These are phyloP conservation scores for Paracanthobrama guichenoti DNA, from an alignment of 2,113 vertebrate genomes.

Conservation along the genomic window DNA sequence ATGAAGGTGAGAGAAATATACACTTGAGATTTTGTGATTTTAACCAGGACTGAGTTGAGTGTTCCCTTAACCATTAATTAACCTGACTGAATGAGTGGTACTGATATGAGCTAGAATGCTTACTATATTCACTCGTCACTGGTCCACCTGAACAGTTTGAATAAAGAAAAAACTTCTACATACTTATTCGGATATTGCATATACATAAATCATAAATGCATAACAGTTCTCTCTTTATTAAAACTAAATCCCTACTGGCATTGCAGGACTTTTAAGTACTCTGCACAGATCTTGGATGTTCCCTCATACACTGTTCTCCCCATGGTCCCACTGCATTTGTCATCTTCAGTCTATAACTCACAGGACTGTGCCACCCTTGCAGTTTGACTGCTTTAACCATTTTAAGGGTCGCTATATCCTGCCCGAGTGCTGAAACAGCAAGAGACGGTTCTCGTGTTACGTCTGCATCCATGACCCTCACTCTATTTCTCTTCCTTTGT, in stretches of 20 bases:
- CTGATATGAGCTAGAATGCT: background rate
- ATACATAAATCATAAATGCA: slow-evolving; percentile 3
- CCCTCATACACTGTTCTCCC: slow-evolving; percentile 36
- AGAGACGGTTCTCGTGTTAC: slow-evolving; percentile 64
- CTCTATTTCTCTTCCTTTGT: background rate
- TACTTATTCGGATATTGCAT: background rate
- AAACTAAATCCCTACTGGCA: background rate
- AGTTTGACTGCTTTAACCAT: slow-evolving; percentile 63
- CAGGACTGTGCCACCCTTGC: slow-evolving; percentile 59
- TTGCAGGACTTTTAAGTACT: slow-evolving; percentile 20
- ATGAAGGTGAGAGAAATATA: background rate
- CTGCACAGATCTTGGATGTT: slow-evolving; percentile 13
- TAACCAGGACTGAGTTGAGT: slow-evolving; percentile 6
- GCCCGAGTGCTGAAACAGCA: slow-evolving; percentile 67
- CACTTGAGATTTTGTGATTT: slow-evolving; percentile 4
- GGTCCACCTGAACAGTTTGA: background rate
- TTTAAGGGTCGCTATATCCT: slow-evolving; percentile 45
- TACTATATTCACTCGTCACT: background rate
- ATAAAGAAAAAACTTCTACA: background rate
- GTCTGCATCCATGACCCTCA: slow-evolving; percentile 33
- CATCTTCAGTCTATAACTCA: slow-evolving; percentile 71
- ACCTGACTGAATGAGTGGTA: background rate
- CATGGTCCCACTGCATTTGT: slow-evolving; percentile 59
- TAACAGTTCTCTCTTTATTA: slow-evolving; percentile 22
- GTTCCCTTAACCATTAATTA: slow-evolving; percentile 6